These are phyloP conservation scores for Beaufortia kweichowensis DNA, from an alignment of 2,113 vertebrate species.

Conservation along the genomic window DNA sequence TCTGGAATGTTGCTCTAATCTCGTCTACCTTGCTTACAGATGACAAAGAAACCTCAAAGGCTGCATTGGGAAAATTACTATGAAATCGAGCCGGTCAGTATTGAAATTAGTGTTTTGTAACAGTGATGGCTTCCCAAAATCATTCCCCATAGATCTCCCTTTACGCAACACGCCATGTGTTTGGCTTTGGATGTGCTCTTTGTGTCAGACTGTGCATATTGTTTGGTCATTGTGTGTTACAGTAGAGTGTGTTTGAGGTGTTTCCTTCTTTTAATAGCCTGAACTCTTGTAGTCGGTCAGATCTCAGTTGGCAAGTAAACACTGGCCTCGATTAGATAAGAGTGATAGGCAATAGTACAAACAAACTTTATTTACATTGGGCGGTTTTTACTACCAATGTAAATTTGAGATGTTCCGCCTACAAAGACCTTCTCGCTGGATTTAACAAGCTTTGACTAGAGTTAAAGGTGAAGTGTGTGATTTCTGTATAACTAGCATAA, in stretches of 20 bases:
- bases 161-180: conserved; percentile 21
- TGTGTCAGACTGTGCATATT: conserved; percentile 25
- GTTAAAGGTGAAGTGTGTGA: no score
- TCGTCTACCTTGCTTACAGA: conserved; percentile 91
- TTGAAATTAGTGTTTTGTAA: conserved; percentile 49
- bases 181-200: conserved; percentile 27
- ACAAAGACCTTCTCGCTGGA: not conserved
- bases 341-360: conserved; percentile 50
- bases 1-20: conserved; percentile 64
- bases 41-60: conserved; percentile 89
- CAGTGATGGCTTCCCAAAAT: conserved; percentile 31
- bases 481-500: not conserved
- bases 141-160: conserved; percentile 13
- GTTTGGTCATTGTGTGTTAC: conserved; percentile 61
- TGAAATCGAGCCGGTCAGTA: conserved; percentile 98
- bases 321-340: conserved; percentile 43
- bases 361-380: conserved; percentile 49
- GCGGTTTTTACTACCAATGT: conserved; percentile 33
- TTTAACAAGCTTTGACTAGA: not conserved
- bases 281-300: conserved; percentile 37
- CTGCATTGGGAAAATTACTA: conserved; percentile 93
- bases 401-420: conserved; percentile 22
- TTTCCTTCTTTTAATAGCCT: conserved; percentile 17
- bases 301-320: conserved; percentile 50
- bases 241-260: not conserved